These are phyloP conservation scores for Acrobasis consociella DNA, from an alignment of 2,888 invertebrate genomes.

Conservation along the genomic window DNA sequence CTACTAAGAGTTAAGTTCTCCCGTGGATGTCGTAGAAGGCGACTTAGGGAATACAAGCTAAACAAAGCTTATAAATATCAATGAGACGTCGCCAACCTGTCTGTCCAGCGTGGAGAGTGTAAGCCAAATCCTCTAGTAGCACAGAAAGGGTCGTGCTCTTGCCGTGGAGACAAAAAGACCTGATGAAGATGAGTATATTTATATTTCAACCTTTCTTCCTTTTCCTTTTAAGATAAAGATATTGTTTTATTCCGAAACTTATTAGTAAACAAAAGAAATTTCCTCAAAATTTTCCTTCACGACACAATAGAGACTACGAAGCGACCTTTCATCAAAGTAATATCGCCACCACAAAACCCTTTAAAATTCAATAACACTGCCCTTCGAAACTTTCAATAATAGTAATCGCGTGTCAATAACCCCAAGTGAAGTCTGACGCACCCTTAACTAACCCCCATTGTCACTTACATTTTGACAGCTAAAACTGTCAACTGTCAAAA, in stretches of 20 bases:
- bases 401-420: constrained; percentile 75
- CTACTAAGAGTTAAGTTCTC: too few relatives aligned
- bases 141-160: too few relatives aligned
- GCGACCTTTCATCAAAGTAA: constrained; percentile 1
- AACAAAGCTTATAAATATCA: too few relatives aligned
- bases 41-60: too few relatives aligned
- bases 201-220: too few relatives aligned
- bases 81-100: too few relatives aligned
- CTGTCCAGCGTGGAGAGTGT: too few relatives aligned
- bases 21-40: too few relatives aligned
- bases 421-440: constrained; percentile 66
- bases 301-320: constrained; percentile 6
- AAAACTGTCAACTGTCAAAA: constrained; percentile 82
- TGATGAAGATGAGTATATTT: too few relatives aligned
- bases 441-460: constrained; percentile 75
- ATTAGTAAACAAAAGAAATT: neutral
- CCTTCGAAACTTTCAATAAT: constrained; percentile 72
- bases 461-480: constrained; percentile 68
- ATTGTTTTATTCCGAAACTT: neutral
- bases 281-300: neutral
- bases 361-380: constrained; percentile 53
- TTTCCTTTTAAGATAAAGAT: too few relatives aligned
- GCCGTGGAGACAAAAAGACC: too few relatives aligned
- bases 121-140: too few relatives aligned
- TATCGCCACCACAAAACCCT: constrained; percentile 41